phyloP scores from a whole-genome alignment of 2,888 invertebrate species.

The Tromatobia lineatoria region DNA sequence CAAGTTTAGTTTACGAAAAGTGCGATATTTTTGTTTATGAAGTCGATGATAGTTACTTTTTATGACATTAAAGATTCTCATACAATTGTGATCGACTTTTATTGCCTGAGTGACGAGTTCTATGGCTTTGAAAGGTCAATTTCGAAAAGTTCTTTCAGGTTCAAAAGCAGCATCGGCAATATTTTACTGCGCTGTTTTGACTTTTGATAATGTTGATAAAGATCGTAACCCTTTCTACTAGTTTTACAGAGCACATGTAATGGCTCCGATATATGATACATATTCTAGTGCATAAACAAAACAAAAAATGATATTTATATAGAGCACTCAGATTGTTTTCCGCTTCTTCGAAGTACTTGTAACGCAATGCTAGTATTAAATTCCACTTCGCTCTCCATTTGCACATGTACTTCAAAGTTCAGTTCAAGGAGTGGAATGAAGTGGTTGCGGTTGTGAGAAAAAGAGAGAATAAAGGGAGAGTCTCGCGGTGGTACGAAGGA shows the following conservation, averaged over 20 bases:
- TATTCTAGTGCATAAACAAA: not conserved
- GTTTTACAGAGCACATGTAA: slow-evolving; percentile 21
- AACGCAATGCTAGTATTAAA: slow-evolving; percentile 55
- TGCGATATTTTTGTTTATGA: too few relatives aligned
- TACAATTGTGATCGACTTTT: too few relatives aligned
- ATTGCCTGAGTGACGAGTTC: too few relatives aligned
- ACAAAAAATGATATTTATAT: slow-evolving; percentile 33
- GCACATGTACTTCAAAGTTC: slow-evolving; percentile 51
- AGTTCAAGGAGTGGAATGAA: slow-evolving; percentile 41
- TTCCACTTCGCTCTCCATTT: slow-evolving; percentile 52
- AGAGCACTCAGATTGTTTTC: not conserved
- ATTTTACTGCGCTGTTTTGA: slow-evolving; percentile 50
- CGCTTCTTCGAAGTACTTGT: slow-evolving; percentile 47
- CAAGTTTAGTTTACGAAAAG: too few relatives aligned
- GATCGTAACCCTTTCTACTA: slow-evolving; percentile 54
- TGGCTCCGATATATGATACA: slow-evolving; percentile 4
- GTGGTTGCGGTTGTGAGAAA: slow-evolving; percentile 6
- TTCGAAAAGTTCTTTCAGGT: slow-evolving; percentile 42
- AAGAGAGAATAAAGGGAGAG: slow-evolving; percentile 58
- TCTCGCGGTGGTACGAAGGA: not conserved
- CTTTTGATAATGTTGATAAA: slow-evolving; percentile 24
- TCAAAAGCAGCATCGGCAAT: slow-evolving; percentile 55
- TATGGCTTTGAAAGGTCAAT: too few relatives aligned
- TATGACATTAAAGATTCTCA: too few relatives aligned
- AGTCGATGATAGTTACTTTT: too few relatives aligned